Evolutionary conservation across 2,113 vertebrate species (phyloP).

Genomic region (Etheostoma cragini): DNA sequence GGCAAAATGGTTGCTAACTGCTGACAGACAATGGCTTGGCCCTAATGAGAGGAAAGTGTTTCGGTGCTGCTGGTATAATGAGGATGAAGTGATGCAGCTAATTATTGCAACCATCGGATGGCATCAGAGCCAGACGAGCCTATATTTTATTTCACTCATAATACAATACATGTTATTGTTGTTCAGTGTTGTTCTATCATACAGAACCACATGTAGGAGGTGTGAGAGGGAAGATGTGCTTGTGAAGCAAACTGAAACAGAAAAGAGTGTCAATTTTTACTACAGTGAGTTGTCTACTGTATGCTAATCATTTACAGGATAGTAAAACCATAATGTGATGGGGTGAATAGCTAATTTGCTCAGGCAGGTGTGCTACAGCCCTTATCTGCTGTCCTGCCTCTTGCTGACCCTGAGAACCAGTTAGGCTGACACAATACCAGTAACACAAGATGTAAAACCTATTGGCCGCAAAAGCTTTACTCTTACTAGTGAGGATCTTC

Average conservation of each 20-base stretch:
- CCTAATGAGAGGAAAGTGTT: conserved; percentile 76
- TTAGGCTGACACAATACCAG: conserved; percentile 40
- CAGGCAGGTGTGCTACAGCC: conserved; percentile 27
- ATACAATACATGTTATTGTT: background rate
- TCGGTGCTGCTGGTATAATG: conserved; percentile 72
- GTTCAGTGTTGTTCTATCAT: background rate
- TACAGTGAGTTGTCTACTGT: conserved; percentile 31
- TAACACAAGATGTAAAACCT: conserved; percentile 49
- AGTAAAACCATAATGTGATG: conserved; percentile 13
- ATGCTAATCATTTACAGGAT: conserved; percentile 43
- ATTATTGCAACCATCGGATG: conserved; percentile 67
- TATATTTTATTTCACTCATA: conserved; percentile 19
- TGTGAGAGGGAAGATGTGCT: background rate
- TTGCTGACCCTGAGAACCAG: conserved; percentile 43
- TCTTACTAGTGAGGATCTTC: conserved; percentile 23
- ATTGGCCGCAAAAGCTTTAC: conserved; percentile 16
- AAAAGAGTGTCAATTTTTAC: conserved; percentile 19
- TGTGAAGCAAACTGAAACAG: conserved; percentile 12
- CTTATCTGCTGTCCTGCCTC: conserved; percentile 49
- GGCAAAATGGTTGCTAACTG: conserved; percentile 76
- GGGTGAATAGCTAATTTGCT: conserved; percentile 35
- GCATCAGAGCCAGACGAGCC: conserved; percentile 32
- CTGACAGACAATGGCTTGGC: conserved; percentile 61
- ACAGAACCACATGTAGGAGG: no score
- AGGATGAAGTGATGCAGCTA: conserved; percentile 66